Evolutionary conservation across 2,113 vertebrate genomes (phyloP), one percentile per base, ranked within the genome.

Genomic region (Callocephalon fimbriatum): DNA sequence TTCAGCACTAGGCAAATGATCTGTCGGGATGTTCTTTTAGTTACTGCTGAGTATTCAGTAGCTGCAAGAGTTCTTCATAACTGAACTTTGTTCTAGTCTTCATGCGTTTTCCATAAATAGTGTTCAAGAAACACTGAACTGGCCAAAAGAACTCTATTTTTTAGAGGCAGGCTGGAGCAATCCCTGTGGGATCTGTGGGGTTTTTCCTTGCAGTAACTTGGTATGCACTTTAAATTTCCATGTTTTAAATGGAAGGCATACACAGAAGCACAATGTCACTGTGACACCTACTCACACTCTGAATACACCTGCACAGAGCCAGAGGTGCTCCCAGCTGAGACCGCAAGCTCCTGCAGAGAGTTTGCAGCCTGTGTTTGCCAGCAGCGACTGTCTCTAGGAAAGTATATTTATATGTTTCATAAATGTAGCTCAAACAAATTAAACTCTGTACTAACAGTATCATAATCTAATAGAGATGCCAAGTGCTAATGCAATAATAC

Each of bases 401-500:
- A 80, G 66, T 77, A 15, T 96, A 95, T 97, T 98, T 96, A 84
- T 92, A 87, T 61, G 86, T 95, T 97, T 97, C 95, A 97, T 85
- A 93, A 97, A 95, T 35, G 77, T 68, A 93, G 93, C 94, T 98
- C 91, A 97, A 96, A 95, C 81, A 95, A 96, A 98, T 97, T 97
- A 97, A 97, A 97, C 76, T 97, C 90, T 91, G 77, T 86, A 83
- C 86, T 97, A 94, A 96, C 94, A 90, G 93, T 87, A 97, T 94
- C 84, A 90, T 93, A 95, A 97, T 97, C 97, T 97, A 97, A 97
- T 95, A 88, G 75, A 94, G 90, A 71, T 88, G 88, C 90, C 92
- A 94, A 97, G 93, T 86, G 92, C 68, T 97, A 98, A 98, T 97
- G 96, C 81, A 97, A 88, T 97, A 97, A 97, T 79, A 84, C 50